Conservation (phyloP, 1,140 invertebrate genomes). For the Hestina assimilis region DNA sequence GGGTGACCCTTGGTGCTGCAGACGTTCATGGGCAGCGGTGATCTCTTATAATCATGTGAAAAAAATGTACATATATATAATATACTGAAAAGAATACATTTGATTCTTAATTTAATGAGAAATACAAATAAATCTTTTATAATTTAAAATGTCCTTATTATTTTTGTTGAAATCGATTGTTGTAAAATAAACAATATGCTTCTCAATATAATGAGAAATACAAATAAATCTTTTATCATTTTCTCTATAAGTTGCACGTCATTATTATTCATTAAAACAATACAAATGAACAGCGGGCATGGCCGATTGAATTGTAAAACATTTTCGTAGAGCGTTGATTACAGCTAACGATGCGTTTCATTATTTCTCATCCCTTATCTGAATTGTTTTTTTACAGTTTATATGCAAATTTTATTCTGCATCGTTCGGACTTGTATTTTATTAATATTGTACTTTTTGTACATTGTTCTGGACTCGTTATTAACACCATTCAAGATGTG, state of each 20-base stretch:
- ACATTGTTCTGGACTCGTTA: background rate
- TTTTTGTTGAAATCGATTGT: too few species aligned
- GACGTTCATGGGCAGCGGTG: too few species aligned
- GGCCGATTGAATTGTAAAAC: slow-evolving; percentile 50
- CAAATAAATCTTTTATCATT: background rate
- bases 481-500: background rate
- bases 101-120: too few species aligned
- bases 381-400: slow-evolving; percentile 27
- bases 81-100: too few species aligned
- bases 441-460: slow-evolving; percentile 10
- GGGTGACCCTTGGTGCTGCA: too few species aligned
- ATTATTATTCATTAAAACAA: slow-evolving; percentile 34
- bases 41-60: too few species aligned
- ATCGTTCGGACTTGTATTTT: slow-evolving; percentile 3
- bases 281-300: slow-evolving; percentile 43
- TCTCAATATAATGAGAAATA: background rate
- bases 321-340: slow-evolving; percentile 38
- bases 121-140: background rate
- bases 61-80: too few species aligned
- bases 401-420: slow-evolving; percentile 24
- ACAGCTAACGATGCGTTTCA: slow-evolving; percentile 32
- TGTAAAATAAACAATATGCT: too few species aligned
- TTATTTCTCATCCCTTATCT: slow-evolving; percentile 31
- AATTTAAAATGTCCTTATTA: too few species aligned
- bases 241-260: background rate